Conservation (phyloP, 1,140 invertebrate species). For the Maniola jurtina region DNA sequence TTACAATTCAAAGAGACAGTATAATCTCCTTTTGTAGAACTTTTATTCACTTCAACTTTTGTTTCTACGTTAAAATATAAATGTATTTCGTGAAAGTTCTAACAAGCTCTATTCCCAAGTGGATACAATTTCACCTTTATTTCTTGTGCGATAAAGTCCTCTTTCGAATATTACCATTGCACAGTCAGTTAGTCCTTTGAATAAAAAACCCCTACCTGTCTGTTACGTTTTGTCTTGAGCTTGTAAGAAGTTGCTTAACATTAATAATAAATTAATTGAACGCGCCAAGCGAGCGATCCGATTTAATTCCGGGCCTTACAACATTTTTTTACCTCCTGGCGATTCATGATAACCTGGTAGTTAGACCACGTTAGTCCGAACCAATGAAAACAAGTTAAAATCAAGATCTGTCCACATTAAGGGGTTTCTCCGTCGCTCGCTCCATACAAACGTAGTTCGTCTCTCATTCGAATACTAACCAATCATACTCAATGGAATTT, state of each 20-base stretch:
- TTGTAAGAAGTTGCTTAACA: constrained; percentile 25
- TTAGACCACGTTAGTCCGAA: too few relatives aligned
- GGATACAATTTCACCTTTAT: neutral
- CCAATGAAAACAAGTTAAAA: too few relatives aligned
- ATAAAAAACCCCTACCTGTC: constrained; percentile 24
- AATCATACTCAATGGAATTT: too few relatives aligned
- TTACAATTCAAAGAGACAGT: constrained; percentile 21
- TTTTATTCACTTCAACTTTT: constrained; percentile 34
- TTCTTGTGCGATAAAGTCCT: neutral
- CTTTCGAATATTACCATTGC: constrained; percentile 1
- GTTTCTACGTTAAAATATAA: constrained; percentile 32
- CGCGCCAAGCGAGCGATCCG: constrained; percentile 10
- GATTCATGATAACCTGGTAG: neutral
- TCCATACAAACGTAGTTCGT: too few relatives aligned
- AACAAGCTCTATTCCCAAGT: constrained; percentile 5
- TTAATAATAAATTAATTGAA: constrained; percentile 32
- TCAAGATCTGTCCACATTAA: too few relatives aligned
- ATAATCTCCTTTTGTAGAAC: constrained; percentile 25
- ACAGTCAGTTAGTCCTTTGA: constrained; percentile 14
- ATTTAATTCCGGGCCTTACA: constrained; percentile 4
- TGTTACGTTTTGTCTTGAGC: constrained; percentile 25
- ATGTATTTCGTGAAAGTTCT: constrained; percentile 26
- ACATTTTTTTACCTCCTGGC: neutral
- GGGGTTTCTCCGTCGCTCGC: too few relatives aligned
- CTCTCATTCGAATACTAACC: too few relatives aligned